Evolutionary conservation across 2,888 invertebrate genomes (phyloP).

Genomic region (Drosophila diplacantha): DNA sequence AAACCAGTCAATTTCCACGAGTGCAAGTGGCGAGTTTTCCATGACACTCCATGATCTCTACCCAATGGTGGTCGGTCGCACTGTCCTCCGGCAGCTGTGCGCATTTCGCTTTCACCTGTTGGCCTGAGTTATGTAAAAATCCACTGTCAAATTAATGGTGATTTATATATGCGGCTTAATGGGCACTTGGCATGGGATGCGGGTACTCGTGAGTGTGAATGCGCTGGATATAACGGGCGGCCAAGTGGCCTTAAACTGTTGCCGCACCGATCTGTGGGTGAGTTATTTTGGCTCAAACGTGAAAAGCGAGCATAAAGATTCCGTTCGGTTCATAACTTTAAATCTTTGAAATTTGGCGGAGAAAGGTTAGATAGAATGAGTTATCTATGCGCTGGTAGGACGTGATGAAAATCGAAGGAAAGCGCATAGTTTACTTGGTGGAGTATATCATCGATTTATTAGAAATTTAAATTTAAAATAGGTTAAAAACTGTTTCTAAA

Average conservation of each 20-base stretch:
- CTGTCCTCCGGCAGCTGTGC: constrained; percentile 60
- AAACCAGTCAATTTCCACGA: constrained; percentile 65
- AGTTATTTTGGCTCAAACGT: not conserved
- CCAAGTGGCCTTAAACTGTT: constrained; percentile 27
- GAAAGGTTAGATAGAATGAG: constrained; percentile 25
- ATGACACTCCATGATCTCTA: constrained; percentile 34
- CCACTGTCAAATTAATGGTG: constrained; percentile 71
- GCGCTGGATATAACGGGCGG: constrained; percentile 5
- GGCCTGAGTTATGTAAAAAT: constrained; percentile 66
- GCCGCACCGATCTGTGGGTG: constrained; percentile 10
- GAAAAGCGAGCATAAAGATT: constrained; percentile 11
- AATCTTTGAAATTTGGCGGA: not conserved
- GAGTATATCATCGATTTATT: not conserved
- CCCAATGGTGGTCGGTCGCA: constrained; percentile 2
- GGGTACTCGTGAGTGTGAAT: constrained; percentile 38
- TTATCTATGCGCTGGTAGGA: constrained; percentile 1
- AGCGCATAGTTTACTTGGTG: not conserved
- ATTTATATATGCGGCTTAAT: constrained; percentile 66
- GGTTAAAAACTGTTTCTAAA: not conserved
- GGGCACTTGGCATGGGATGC: constrained; percentile 50
- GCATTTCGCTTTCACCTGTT: constrained; percentile 69
- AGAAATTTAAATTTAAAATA: not conserved
- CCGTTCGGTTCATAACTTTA: constrained; percentile 2
- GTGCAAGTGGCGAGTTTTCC: constrained; percentile 66
- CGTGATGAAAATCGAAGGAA: not conserved